Evolutionary conservation across 2,797 vertebrate genomes (phyloP).

Genomic region (Phylloscopus collybita): DNA sequence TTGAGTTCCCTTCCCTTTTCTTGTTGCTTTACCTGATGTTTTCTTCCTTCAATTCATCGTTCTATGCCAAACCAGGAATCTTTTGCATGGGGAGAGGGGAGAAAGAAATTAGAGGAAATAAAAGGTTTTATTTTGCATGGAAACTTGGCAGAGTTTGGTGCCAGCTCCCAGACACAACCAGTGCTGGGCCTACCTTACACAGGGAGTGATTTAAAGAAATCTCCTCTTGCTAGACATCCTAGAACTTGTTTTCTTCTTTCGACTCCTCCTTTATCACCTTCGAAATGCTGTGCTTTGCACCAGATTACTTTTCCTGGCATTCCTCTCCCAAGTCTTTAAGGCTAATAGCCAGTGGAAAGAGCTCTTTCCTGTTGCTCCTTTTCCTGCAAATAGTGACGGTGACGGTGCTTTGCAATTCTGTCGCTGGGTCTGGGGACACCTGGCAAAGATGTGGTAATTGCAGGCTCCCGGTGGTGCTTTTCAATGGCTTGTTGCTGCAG

Average conservation of each 20-base stretch:
- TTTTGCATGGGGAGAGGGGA: not conserved
- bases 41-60: conserved; percentile 7
- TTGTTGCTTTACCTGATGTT: not conserved
- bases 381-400: not conserved
- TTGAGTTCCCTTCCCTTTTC: not conserved
- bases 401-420: not conserved
- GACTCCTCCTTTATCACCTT: not conserved
- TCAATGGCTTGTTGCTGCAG: not conserved
- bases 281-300: not conserved
- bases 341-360: not conserved
- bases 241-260: not conserved
- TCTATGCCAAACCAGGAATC: not conserved
- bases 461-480: not conserved
- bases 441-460: not conserved
- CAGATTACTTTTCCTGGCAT: not conserved
- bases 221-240: not conserved
- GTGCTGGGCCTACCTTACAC: not conserved
- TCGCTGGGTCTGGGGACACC: not conserved
- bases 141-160: conserved; percentile 41
- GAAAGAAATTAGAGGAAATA: conserved; percentile 24
- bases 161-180: conserved; percentile 34
- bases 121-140: conserved; percentile 42
- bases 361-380: not conserved
- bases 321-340: not conserved
- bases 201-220: not conserved